Evolutionary conservation across 2,113 vertebrate genomes (phyloP).

Genomic region (Megatriorchis doriae): DNA sequence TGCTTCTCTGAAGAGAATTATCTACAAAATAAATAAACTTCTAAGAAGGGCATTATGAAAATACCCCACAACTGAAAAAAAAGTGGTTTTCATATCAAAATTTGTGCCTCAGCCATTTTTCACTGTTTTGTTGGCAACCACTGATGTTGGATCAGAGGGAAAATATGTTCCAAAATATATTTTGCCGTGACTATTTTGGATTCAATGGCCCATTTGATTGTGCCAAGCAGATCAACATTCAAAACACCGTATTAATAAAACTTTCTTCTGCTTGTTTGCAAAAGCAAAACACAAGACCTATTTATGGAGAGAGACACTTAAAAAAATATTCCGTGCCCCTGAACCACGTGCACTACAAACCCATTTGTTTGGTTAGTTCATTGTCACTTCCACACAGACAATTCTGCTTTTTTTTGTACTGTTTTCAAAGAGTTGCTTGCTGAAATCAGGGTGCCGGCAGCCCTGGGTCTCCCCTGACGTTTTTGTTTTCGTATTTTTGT

Average conservation of each 20-base stretch:
- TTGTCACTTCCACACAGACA: neutral
- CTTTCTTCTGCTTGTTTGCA: neutral
- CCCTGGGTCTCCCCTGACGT: neutral
- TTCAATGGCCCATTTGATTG: neutral
- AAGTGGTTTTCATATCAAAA: neutral
- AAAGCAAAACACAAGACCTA: neutral
- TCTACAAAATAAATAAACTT: neutral
- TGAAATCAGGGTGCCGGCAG: neutral
- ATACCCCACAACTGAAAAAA: neutral
- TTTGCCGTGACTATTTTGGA: constrained; percentile 10
- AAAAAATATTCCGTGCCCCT: neutral
- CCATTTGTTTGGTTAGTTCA: neutral
- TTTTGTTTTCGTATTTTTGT: neutral
- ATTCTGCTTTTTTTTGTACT: neutral
- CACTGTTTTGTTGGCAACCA: neutral
- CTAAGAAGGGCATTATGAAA: neutral
- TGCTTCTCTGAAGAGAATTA: neutral
- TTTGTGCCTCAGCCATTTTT: neutral
- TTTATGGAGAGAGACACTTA: neutral
- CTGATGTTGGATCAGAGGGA: neutral
- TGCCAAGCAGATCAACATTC: neutral
- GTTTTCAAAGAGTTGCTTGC: neutral
- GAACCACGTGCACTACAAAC: neutral
- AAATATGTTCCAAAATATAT: constrained; percentile 6
- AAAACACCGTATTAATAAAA: neutral